Evolutionary conservation across 2,888 invertebrate genomes (phyloP).

Genomic region (Drosophila prostipennis): DNA sequence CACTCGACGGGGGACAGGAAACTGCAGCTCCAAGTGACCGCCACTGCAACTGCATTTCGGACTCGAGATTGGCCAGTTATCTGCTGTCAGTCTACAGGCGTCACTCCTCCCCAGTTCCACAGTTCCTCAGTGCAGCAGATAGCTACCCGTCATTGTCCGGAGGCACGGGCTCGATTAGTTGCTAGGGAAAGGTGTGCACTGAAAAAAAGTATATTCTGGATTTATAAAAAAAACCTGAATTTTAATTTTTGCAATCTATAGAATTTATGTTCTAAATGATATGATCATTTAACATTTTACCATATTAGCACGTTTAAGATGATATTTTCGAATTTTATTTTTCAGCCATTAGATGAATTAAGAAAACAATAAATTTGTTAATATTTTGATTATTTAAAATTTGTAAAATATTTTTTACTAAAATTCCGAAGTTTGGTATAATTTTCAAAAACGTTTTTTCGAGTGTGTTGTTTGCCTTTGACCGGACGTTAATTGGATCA

Average conservation of each 20-base stretch:
- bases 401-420: too few relatives aligned
- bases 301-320: too few relatives aligned
- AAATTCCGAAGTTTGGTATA: too few relatives aligned
- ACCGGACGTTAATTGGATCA: conserved; percentile 62
- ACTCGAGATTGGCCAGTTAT: conserved; percentile 50
- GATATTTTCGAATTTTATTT: too few relatives aligned
- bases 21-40: conserved; percentile 61
- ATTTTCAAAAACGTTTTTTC: not conserved
- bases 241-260: too few relatives aligned
- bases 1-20: conserved; percentile 60
- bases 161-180: conserved; percentile 56
- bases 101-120: conserved; percentile 47
- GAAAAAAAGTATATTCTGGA: not conserved
- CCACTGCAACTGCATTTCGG: conserved; percentile 47
- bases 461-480: conserved; percentile 40
- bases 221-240: too few relatives aligned
- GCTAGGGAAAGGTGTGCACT: conserved; percentile 6
- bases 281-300: too few relatives aligned
- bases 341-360: too few relatives aligned
- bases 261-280: too few relatives aligned
- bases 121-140: conserved; percentile 12
- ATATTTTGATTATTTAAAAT: too few relatives aligned
- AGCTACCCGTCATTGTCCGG: conserved; percentile 70
- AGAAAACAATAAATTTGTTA: too few relatives aligned
- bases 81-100: conserved; percentile 42